Percentiles rank a stretch among this genome's conserved stretches.
Conservation (phyloP, 2,888 invertebrate species). For the Idaea straminata region DNA sequence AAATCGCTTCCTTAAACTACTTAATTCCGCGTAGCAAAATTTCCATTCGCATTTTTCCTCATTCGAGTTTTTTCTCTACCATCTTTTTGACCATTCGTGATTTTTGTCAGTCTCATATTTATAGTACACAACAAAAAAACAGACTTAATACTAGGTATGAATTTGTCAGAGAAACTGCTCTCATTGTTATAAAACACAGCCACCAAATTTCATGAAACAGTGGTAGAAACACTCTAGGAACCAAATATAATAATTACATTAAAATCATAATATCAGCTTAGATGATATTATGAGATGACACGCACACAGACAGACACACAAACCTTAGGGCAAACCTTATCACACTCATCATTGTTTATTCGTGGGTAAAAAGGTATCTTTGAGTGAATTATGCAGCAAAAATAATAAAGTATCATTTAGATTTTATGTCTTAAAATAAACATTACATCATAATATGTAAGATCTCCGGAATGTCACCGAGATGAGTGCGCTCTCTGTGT, state of each 20-base stretch:
- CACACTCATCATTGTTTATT: not conserved
- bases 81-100: no score
- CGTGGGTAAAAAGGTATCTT: no score
- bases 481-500: constrained; percentile 1
- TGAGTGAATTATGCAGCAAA: no score
- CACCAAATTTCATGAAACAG: not conserved
- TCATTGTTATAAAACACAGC: not conserved
- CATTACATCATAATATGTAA: not conserved
- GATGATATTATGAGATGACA: not conserved
- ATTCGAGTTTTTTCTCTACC: no score
- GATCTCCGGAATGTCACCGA: constrained; percentile 2
- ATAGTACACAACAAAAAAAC: no score
- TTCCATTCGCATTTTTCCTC: no score
- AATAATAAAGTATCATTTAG: not conserved
- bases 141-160: no score
- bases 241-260: no score
- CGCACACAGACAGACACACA: not conserved
- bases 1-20: no score
- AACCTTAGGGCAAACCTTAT: not conserved
- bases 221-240: not conserved
- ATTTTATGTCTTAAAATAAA: not conserved
- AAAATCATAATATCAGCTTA: not conserved
- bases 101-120: no score
- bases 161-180: no score
- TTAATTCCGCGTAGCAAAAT: no score